These are phyloP conservation scores for Trisateles emortualis DNA, from an alignment of 2,888 invertebrate genomes.

Conservation along the genomic window DNA sequence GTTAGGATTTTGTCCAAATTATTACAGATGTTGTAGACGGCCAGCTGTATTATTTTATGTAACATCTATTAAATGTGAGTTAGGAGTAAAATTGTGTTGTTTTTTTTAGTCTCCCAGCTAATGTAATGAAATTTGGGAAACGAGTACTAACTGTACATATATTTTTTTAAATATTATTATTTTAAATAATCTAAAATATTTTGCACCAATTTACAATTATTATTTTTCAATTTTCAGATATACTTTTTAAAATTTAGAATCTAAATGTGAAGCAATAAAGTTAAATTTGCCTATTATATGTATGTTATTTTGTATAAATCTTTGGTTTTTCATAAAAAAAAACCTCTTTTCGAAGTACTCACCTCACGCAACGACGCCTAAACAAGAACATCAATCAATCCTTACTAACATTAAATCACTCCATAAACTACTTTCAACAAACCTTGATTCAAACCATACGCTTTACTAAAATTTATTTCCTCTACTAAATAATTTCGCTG, in stretches of 20 bases:
- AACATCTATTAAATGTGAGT: background rate
- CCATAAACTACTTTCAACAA: conserved; percentile 6
- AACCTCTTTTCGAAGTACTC: background rate
- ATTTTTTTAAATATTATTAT: too few species aligned
- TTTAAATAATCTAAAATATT: too few species aligned
- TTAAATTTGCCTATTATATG: too few species aligned
- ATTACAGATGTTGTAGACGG: conserved; percentile 1
- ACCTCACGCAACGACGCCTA: background rate
- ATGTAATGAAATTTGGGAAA: too few species aligned
- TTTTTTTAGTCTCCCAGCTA: background rate
- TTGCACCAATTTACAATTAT: too few species aligned
- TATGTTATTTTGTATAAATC: too few species aligned
- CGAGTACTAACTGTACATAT: too few species aligned
- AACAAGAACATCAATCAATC: conserved; percentile 6
- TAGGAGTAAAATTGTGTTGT: background rate
- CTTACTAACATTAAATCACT: conserved; percentile 2
- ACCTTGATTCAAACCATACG: conserved; percentile 19
- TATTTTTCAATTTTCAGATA: too few species aligned
- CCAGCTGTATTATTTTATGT: background rate
- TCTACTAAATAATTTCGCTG: conserved; percentile 39
- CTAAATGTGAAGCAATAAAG: too few species aligned
- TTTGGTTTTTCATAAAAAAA: too few species aligned
- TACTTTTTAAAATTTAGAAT: too few species aligned
- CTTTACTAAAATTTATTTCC: conserved; percentile 23
- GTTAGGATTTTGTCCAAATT: conserved; percentile 12